phyloP scores from a whole-genome alignment of 2,888 invertebrate genomes.

The Steromphala cineraria region DNA sequence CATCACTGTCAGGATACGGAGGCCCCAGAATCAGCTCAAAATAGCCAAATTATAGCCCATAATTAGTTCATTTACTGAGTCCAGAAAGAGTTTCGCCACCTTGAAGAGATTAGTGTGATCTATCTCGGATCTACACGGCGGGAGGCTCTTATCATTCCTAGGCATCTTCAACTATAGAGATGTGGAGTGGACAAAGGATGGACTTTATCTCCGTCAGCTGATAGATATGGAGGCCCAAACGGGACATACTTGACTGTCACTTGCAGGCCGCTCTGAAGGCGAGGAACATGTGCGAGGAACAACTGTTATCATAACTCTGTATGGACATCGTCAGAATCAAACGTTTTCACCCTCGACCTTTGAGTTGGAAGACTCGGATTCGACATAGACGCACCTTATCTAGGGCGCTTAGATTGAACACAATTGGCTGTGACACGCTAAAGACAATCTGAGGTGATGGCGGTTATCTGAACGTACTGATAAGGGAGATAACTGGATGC shows the following conservation, averaged over 20 bases:
- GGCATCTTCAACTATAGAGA: not conserved
- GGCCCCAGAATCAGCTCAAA: not conserved
- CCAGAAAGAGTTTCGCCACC: not conserved
- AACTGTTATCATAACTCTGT: not conserved
- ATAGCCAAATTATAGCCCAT: not conserved
- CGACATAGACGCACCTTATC: not conserved
- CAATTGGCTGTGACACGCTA: slow-evolving; percentile 13
- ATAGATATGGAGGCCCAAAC: not conserved
- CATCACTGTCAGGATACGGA: not conserved
- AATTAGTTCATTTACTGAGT: not conserved
- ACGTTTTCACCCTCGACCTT: not conserved
- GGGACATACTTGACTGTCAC: not conserved
- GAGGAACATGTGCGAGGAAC: not conserved
- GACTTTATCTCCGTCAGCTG: not conserved
- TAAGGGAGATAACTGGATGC: not conserved
- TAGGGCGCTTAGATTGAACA: not conserved
- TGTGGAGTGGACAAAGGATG: not conserved
- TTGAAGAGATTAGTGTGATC: not conserved
- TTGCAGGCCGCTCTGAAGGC: not conserved
- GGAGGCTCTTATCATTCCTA: not conserved
- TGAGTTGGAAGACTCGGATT: not conserved
- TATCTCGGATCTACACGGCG: not conserved
- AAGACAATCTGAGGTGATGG: not conserved
- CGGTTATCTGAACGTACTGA: not conserved
- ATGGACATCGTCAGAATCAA: not conserved